Evolutionary conservation across 2,797 vertebrate species (phyloP).

Genomic region (Cyprinodon diabolis): DNA sequence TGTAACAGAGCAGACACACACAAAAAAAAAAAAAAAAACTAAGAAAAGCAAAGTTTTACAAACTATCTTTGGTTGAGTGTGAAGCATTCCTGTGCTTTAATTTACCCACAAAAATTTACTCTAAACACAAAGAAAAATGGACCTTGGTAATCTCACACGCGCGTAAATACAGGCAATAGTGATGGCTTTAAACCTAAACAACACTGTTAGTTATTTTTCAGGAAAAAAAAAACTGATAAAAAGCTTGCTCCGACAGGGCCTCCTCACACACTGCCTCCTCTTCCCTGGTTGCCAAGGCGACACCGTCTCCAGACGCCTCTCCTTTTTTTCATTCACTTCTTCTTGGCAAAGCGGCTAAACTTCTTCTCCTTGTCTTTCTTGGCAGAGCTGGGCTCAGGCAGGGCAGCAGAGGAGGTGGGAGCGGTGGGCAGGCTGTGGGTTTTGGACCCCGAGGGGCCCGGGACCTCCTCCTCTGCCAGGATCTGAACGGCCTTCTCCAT

Average conservation of each 20-base stretch:
- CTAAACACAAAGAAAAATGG: constrained; percentile 62
- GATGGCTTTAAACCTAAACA: constrained; percentile 66
- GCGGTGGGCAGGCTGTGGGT: constrained; percentile 87
- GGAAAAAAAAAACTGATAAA: constrained; percentile 73
- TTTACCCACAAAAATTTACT: constrained; percentile 63
- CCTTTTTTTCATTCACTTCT: constrained; percentile 84
- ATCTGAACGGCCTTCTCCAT: constrained; percentile 83
- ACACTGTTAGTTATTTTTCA: constrained; percentile 59
- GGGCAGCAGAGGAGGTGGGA: constrained; percentile 67
- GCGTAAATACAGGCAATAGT: constrained; percentile 80
- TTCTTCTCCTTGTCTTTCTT: constrained; percentile 96
- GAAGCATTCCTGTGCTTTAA: constrained; percentile 81
- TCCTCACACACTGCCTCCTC: constrained; percentile 64
- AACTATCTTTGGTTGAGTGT: constrained; percentile 83
- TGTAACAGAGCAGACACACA: constrained; percentile 45
- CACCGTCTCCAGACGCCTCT: constrained; percentile 17
- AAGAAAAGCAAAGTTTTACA: constrained; percentile 54
- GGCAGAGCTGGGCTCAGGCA: constrained; percentile 76
- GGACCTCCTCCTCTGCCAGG: constrained; percentile 73
- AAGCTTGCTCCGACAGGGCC: constrained; percentile 60
- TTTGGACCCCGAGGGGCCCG: constrained; percentile 78
- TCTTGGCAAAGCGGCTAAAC: constrained; percentile 93
- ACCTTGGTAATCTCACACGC: constrained; percentile 59
- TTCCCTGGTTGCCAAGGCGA: constrained; percentile 56
- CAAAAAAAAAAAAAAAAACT: constrained; percentile 13